Evolutionary conservation across 2,113 vertebrate species (phyloP).

Genomic region (Sinocyclocheilus maitianheensis): DNA sequence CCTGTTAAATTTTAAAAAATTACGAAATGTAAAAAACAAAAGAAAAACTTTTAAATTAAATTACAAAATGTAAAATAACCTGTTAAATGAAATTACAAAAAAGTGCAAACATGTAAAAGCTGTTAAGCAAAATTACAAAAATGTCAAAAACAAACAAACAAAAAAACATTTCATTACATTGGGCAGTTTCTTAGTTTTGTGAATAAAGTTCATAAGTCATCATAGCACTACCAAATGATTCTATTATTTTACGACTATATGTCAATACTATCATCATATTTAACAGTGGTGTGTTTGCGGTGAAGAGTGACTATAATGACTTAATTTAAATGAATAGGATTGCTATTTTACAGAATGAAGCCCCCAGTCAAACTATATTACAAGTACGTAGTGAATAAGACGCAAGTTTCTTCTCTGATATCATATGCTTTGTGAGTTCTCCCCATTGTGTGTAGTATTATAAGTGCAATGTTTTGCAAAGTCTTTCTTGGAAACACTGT

Average conservation of each 20-base stretch:
- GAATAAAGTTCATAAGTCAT: neutral
- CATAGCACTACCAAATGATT: neutral
- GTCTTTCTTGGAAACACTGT: neutral
- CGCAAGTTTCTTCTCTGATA: neutral
- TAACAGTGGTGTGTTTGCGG: neutral
- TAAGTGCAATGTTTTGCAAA: neutral
- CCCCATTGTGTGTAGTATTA: neutral
- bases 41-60: neutral
- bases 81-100: neutral
- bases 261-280: neutral
- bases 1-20: too few relatives aligned
- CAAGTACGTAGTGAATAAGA: neutral
- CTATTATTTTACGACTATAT: neutral
- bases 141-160: neutral
- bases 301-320: neutral
- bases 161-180: neutral
- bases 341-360: neutral
- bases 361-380: neutral
- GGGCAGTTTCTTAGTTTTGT: neutral
- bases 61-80: neutral
- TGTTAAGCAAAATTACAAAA: neutral
- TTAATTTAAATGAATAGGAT: neutral
- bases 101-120: neutral
- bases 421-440: neutral
- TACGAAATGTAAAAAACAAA: neutral